phyloP scores from a whole-genome alignment of 1,140 invertebrate genomes.

The Anadara kagoshimensis region DNA sequence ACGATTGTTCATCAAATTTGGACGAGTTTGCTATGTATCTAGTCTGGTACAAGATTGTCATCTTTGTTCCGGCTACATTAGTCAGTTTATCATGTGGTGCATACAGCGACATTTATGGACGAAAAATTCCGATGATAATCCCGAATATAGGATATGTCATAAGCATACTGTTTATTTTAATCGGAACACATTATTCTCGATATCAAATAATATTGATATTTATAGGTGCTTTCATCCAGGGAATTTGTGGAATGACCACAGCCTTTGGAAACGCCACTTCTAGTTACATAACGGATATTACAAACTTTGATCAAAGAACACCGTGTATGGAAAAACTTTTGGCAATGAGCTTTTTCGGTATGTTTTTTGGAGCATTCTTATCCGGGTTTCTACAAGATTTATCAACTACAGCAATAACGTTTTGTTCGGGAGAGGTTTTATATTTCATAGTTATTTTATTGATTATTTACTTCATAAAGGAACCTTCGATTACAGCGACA shows the following conservation, averaged over 20 bases:
- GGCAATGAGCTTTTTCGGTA: constrained; percentile 70
- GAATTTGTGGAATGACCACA: constrained; percentile 65
- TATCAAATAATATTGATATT: constrained; percentile 53
- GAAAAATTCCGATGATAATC: constrained; percentile 70
- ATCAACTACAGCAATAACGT: constrained; percentile 48
- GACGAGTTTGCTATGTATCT: constrained; percentile 38
- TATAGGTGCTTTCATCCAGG: constrained; percentile 59
- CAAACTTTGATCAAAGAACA: constrained; percentile 56
- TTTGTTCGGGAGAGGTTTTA: constrained; percentile 49
- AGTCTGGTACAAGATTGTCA: constrained; percentile 65
- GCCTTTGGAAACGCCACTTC: constrained; percentile 70
- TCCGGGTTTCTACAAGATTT: constrained; percentile 58
- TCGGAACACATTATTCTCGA: constrained; percentile 38
- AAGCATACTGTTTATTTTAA: constrained; percentile 62
- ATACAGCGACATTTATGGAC: constrained; percentile 68
- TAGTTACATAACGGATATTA: constrained; percentile 69
- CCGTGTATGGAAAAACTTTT: constrained; percentile 62
- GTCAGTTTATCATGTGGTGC: constrained; percentile 70
- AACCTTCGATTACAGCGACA: constrained; percentile 19
- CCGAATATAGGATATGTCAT: constrained; percentile 63
- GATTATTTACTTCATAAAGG: constrained; percentile 50
- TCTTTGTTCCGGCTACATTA: constrained; percentile 67
- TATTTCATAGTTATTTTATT: constrained; percentile 48
- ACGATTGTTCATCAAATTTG: too few species aligned
- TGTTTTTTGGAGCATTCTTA: constrained; percentile 63